These are phyloP conservation scores for Harpegnathos saltator DNA, from an alignment of 1,140 invertebrate genomes.

Conservation along the genomic window DNA sequence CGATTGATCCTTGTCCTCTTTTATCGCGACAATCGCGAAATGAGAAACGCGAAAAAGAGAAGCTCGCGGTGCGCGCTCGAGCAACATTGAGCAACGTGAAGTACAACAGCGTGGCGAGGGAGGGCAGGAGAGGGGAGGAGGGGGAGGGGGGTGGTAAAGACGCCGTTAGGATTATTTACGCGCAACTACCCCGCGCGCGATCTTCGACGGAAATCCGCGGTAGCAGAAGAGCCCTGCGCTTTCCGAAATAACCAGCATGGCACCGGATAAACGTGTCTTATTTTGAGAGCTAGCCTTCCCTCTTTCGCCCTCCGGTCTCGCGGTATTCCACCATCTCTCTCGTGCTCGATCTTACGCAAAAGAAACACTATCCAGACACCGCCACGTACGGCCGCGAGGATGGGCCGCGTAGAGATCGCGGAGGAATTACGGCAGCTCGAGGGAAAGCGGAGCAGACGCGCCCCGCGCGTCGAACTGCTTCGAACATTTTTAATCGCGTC, in stretches of 20 bases:
- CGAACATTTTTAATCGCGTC: conserved; percentile 57
- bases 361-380: conserved; percentile 78
- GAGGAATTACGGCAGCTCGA: conserved; percentile 44
- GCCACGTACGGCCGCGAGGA: conserved; percentile 60
- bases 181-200: neutral
- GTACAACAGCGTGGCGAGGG: too few relatives aligned
- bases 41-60: neutral
- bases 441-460: conserved; percentile 58
- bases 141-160: too few relatives aligned
- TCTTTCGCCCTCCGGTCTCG: conserved; percentile 54
- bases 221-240: conserved; percentile 71
- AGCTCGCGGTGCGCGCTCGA: too few relatives aligned
- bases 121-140: too few relatives aligned
- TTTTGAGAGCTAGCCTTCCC: conserved; percentile 74
- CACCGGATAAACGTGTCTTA: conserved; percentile 79
- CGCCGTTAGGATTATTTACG: conserved; percentile 2
- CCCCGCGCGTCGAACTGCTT: too few relatives aligned
- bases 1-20: too few relatives aligned
- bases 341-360: conserved; percentile 73
- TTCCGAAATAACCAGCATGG: conserved; percentile 79
- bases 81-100: too few relatives aligned
- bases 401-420: conserved; percentile 67
- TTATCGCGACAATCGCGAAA: too few relatives aligned
- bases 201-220: conserved; percentile 67
- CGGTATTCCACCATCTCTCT: conserved; percentile 38